These are phyloP conservation scores for Melikaiella ostensackeni DNA, from an alignment of 2,888 invertebrate species.

Conservation along the genomic window DNA sequence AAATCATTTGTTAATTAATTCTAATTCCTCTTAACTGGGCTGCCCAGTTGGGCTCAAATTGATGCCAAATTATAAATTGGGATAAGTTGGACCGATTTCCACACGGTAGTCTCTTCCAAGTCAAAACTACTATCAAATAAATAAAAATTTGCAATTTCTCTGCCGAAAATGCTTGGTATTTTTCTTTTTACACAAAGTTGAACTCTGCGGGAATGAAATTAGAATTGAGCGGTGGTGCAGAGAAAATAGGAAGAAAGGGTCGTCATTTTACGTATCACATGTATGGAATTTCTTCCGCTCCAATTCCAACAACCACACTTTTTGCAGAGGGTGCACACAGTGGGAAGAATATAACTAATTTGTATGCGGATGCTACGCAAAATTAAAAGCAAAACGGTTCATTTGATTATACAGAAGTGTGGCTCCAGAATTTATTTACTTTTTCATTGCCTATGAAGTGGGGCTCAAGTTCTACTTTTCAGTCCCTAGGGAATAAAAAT, in stretches of 20 bases:
- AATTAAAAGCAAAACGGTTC: not conserved
- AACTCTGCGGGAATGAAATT: conserved; percentile 3
- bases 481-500: no score
- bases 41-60: no score
- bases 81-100: no score
- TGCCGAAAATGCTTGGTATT: not conserved
- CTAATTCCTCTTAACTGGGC: no score
- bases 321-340: not conserved
- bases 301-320: conserved; percentile 8
- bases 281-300: conserved; percentile 21
- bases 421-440: no score
- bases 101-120: no score
- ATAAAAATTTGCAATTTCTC: not conserved
- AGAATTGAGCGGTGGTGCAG: not conserved
- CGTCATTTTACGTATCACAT: not conserved
- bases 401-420: no score
- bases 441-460: no score
- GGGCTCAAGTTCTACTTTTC: no score
- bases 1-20: no score
- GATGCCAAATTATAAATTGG: no score
- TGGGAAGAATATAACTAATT: not conserved
- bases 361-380: not conserved
- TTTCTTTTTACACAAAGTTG: not conserved
- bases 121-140: no score
- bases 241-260: not conserved